phyloP scores from a whole-genome alignment of 2,888 invertebrate genomes.

The Falcaria lacertinaria region DNA sequence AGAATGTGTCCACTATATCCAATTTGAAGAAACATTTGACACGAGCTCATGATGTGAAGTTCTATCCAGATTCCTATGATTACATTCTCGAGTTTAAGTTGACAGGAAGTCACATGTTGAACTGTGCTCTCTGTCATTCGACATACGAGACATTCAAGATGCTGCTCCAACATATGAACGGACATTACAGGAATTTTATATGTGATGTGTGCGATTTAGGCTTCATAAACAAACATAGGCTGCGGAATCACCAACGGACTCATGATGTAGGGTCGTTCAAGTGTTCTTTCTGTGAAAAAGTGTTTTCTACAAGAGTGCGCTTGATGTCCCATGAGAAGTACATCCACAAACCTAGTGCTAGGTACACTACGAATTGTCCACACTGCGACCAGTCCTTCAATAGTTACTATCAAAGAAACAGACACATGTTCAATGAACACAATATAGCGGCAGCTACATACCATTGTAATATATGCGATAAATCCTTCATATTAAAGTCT shows the following conservation, averaged over 20 bases:
- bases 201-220: conserved; percentile 65
- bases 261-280: conserved; percentile 57
- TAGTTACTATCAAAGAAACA: conserved; percentile 60
- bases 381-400: conserved; percentile 60
- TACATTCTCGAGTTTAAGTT: conserved; percentile 63
- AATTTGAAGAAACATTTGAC: conserved; percentile 50
- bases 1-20: conserved; percentile 31
- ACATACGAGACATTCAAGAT: conserved; percentile 65
- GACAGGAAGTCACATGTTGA: conserved; percentile 39
- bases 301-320: conserved; percentile 51
- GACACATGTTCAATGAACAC: conserved; percentile 63
- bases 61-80: conserved; percentile 53
- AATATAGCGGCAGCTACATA: conserved; percentile 53
- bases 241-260: conserved; percentile 55
- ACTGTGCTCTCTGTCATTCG: conserved; percentile 57
- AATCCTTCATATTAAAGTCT: conserved; percentile 59
- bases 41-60: conserved; percentile 49
- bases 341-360: conserved; percentile 50
- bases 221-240: conserved; percentile 57
- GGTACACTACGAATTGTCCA: conserved; percentile 61
- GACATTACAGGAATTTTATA: conserved; percentile 62
- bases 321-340: conserved; percentile 64
- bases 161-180: conserved; percentile 66
- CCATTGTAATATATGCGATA: conserved; percentile 67
- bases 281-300: conserved; percentile 59